Evolutionary conservation across 2,797 vertebrate genomes (phyloP), one percentile per base, ranked within the genome.

Genomic region (Phalloptychus januarius): DNA sequence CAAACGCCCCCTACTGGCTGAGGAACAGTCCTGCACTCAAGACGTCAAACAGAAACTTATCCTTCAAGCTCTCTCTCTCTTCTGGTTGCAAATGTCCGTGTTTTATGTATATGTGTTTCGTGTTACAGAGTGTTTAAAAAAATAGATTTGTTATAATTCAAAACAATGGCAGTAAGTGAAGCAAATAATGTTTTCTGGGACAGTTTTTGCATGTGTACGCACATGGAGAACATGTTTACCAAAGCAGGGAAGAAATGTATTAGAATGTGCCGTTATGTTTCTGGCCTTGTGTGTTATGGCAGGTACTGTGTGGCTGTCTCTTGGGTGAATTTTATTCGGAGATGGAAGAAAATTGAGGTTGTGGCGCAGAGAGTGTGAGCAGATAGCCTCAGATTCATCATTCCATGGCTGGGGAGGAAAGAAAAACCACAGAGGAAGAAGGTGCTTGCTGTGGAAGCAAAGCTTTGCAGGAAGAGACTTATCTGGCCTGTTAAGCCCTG

Each of bases 251-350:
- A 70, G 90, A 92, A 92, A 91, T 92, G 86, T 87, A 92, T 91
- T 84, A 81, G 86, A 81, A 89, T 86, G 86, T 92, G 89, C 86
- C 76, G 80, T 92, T 88, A 87, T 86, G 82, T 94, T 91, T 92
- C 91, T 93, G 91, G 85, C 90, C 87, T 87, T 72, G 85, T 69
- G 87, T 90, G 89, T 93, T 90, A 86, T 91, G 90, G 90, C 91
- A 73, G 89, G 92, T 89, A 74, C 92, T 93, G 92, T 93, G 91
- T 94, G 93, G 93, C 92, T 90, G 90, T 83, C 80, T 82, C 78
- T 81, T 42, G 40, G 77, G 75, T 65, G 42, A 56, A 73, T 86
- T 86, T 88, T 75, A 58, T 78, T 80, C 74, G 42, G 71, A 79
- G 83, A 80, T 16, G 69, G 86, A 76, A 78, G 76, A 72, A 88